Base-by-base conservation (phyloP, 2,888 invertebrate species). In the Diogma glabrata region DNA sequence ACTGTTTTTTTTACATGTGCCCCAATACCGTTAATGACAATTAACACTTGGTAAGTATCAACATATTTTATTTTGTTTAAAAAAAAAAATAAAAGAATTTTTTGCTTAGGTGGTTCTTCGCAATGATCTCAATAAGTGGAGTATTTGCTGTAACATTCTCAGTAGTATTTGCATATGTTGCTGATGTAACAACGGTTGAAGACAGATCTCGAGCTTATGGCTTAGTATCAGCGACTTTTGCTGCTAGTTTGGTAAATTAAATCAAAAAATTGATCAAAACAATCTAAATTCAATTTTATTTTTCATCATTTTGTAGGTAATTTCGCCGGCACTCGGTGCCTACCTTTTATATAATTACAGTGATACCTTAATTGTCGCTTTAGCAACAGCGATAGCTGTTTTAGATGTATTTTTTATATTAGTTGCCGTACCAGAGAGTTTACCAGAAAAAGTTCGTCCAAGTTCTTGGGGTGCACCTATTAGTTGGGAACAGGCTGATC, bases 91-190 rank as follows among this genome's bases (percentile, higher is more conserved):
- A 12, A 33, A 4, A 12, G 12, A 33, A 33, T 12, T 9, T 33
- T 33, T 51, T 47, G n/a, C n/a, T 58, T 59, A 79, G 79, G 78
- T 96, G 94, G 94, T 99, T 97, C 73, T 99, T 99, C 73, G 94
- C 96, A 53, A 90, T 97, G 87, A 92, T 97, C 74, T 94, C 94
- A 67, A 91, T 99, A 69, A 95, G 94, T 60, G 99, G 99, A 55
- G 87, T 97, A 59, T 99, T 99, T 73, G 93, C 97, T 51, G 99
- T 99, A 57, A 99, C 99, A 47, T 99, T 99, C 75, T 95, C 95
- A 60, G 96, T 99, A 52, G 96, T 99, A 52, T 95, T 99, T 74
- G 99, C 99, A 48, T 99, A 99, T 73, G 99, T 99, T 57, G 97
- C 99, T 36, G 99, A 99, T 73, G 94, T 99, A 51, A 99, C 99